Percentiles rank a stretch among this genome's conserved stretches.
These are phyloP conservation scores for Stenurella melanura DNA, from an alignment of 2,888 invertebrate species.

Conservation along the genomic window DNA sequence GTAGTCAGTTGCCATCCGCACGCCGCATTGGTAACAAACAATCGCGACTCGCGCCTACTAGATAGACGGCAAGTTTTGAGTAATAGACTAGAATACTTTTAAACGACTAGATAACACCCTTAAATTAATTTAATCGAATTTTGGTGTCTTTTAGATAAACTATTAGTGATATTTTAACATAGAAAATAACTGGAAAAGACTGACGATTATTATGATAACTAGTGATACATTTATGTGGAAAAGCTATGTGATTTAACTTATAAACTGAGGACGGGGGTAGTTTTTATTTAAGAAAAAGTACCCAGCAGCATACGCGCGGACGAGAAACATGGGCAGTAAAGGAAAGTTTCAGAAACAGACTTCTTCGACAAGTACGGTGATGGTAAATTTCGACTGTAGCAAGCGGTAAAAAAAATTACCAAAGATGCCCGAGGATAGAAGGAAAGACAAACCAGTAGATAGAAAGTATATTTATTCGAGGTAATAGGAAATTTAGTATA, in stretches of 20 bases:
- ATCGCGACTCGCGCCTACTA: constrained; percentile 56
- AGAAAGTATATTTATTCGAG: constrained; percentile 55
- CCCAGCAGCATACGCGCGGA: constrained; percentile 12
- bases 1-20: constrained; percentile 66
- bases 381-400: constrained; percentile 39
- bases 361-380: constrained; percentile 25
- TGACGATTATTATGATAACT: constrained; percentile 28
- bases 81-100: constrained; percentile 39
- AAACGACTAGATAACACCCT: constrained; percentile 6
- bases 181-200: constrained; percentile 28
- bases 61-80: constrained; percentile 48
- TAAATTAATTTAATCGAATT: constrained; percentile 16
- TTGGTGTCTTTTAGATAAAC: constrained; percentile 32
- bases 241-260: constrained; percentile 34
- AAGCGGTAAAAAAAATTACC: constrained; percentile 43
- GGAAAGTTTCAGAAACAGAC: constrained; percentile 31
- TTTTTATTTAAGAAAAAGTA: constrained; percentile 42
- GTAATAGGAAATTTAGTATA: constrained; percentile 52
- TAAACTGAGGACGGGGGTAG: constrained; percentile 26
- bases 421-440: constrained; percentile 48
- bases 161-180: constrained; percentile 30
- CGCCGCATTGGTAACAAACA: constrained; percentile 62
- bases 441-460: constrained; percentile 52
- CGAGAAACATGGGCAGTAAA: constrained; percentile 49
- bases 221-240: constrained; percentile 32